Evolutionary conservation across 2,888 invertebrate species (phyloP).

Genomic region (Drosophila anomalata): DNA sequence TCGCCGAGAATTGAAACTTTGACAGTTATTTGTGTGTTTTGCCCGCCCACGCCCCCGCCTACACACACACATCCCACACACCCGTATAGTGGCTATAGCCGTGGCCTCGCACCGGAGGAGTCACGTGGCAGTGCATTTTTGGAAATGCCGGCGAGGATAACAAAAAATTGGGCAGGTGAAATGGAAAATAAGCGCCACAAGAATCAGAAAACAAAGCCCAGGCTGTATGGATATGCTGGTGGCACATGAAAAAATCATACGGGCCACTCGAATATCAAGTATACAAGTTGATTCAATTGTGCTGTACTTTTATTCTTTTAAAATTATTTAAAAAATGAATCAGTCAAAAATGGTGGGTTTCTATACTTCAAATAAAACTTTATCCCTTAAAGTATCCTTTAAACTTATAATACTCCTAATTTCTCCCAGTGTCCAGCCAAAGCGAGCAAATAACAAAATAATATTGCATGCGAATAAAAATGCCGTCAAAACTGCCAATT

Average conservation of each 20-base stretch:
- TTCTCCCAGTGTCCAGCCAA: not conserved
- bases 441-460: slow-evolving; percentile 31
- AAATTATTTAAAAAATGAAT: no score
- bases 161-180: slow-evolving; percentile 33
- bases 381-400: no score
- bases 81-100: no score
- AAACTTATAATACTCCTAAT: not conserved
- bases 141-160: slow-evolving; percentile 5
- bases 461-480: slow-evolving; percentile 41
- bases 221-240: not conserved
- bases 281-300: not conserved
- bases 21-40: slow-evolving; percentile 47
- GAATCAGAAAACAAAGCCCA: not conserved
- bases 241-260: not conserved
- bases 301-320: no score
- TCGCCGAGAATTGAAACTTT: slow-evolving; percentile 37
- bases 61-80: not conserved
- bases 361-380: no score
- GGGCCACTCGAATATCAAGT: not conserved
- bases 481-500: slow-evolving; percentile 42
- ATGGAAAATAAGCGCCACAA: slow-evolving; percentile 33
- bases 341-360: no score
- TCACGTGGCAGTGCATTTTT: slow-evolving; percentile 28
- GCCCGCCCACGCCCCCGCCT: slow-evolving; percentile 28
- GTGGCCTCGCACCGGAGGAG: not conserved